Evolutionary conservation across 2,113 vertebrate species (phyloP), one percentile per base, ranked within the genome.

Genomic region (Siniperca knerii): DNA sequence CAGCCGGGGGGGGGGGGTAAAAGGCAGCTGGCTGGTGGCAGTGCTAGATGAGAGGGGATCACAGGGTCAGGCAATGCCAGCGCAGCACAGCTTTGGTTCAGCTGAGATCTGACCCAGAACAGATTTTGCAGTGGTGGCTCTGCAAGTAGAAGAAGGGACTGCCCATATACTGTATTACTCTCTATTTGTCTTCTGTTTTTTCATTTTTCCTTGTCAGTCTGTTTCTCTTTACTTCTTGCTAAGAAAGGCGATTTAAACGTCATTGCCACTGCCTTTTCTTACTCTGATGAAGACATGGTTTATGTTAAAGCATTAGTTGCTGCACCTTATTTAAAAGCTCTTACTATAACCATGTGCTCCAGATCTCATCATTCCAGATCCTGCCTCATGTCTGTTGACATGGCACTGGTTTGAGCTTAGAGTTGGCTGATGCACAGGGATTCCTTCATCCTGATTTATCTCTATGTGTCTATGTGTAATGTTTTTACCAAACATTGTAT

Each of bases 91-190:
- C 79, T 85, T 70, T 55, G 67, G 54, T 64, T 82, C 52, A 55
- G 54, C 74, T 64, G 70, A 62, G 67, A 37, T 54, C 25, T 83
- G 61, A 88, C 46, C 79, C 81, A 12, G 44, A 75, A 68, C 25
- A 33, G 46, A 77, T 66, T 82, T 33, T 71, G 52, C 6, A 3
- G 44, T 3, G 25, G 25, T 4, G 10, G 64, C 29, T 82, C 44
- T 55, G 54, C 3, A 48, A 68, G 44, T 54, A 83, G 48, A 61
- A 69, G 66, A 65, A 29, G 42, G 15, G 4, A 21, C 46, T 3
- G 15, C 29, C 6, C 46, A 4, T 7, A 18, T 57, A 42, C 4
- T 13, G 10, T 13, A 23, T 46, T 4, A 20, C 7, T 54, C 20
- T 52, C 6, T 48, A 4, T 33, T 33, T 46, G 33, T 68, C 21